phyloP scores from a whole-genome alignment of 2,888 invertebrate genomes.

The Mesochorus sp. region DNA sequence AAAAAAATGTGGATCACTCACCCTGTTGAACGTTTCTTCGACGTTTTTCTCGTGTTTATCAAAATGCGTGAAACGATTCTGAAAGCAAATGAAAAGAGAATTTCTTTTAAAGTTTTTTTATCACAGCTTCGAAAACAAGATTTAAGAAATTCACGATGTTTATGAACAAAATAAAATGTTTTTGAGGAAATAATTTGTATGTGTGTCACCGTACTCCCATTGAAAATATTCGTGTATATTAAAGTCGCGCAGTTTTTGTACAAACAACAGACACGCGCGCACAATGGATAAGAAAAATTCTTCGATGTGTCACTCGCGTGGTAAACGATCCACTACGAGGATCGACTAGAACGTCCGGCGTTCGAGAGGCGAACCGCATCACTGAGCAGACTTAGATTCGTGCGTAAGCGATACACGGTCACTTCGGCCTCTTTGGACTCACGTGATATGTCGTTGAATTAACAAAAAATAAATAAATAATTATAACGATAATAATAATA shows the following conservation, averaged over 20 bases:
- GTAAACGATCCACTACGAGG: slow-evolving; percentile 9
- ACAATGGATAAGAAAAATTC: slow-evolving; percentile 11
- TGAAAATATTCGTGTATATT: background rate
- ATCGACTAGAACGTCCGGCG: slow-evolving; percentile 46
- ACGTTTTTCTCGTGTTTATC: slow-evolving; percentile 68
- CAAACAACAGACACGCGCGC: background rate
- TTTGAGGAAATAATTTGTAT: background rate
- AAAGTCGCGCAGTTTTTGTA: background rate
- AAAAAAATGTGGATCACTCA: slow-evolving; percentile 66
- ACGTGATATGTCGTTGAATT: slow-evolving; percentile 50
- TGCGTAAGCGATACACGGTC: slow-evolving; percentile 38
- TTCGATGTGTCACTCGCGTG: slow-evolving; percentile 32
- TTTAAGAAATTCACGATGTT: no score
- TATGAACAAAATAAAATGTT: no score
- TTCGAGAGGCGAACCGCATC: slow-evolving; percentile 57
- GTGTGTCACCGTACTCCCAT: slow-evolving; percentile 48
- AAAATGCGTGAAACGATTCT: slow-evolving; percentile 72
- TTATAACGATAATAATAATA: slow-evolving; percentile 28
- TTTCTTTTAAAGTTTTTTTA: no score
- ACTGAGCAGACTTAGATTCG: slow-evolving; percentile 54
- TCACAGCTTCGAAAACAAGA: background rate
- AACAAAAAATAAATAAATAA: slow-evolving; percentile 41
- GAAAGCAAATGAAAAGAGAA: slow-evolving; percentile 62
- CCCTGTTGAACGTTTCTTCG: slow-evolving; percentile 72
- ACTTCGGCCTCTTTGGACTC: slow-evolving; percentile 45